Evolutionary conservation across 2,113 vertebrate genomes (phyloP).

Genomic region (Struthidea cinerea): DNA sequence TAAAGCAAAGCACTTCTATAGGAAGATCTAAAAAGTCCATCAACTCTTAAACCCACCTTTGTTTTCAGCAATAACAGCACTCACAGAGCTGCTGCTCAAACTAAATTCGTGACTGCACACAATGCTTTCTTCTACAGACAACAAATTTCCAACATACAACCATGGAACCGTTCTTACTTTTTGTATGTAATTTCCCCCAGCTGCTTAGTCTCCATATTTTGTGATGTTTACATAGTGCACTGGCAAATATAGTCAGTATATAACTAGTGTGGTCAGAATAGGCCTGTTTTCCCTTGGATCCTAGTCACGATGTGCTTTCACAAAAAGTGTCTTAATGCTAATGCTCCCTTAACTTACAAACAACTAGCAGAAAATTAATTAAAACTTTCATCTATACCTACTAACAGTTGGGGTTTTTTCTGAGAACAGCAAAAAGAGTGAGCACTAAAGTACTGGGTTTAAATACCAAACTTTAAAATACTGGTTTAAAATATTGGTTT

Average conservation of each 20-base stretch:
- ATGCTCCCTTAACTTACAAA: not conserved
- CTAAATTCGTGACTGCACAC: not conserved
- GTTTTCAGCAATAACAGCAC: fast-evolving
- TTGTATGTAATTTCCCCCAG: fast-evolving
- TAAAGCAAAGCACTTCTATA: not conserved
- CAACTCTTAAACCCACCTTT: not conserved
- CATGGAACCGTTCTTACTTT: not conserved
- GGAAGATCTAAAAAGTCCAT: not conserved
- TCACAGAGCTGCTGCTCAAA: not conserved
- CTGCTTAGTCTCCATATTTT: not conserved
- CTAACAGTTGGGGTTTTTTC: fast-evolving
- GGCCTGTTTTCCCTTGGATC: not conserved
- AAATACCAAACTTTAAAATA: not conserved
- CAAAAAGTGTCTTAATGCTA: fast-evolving
- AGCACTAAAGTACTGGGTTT: fast-evolving
- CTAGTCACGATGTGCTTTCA: fast-evolving
- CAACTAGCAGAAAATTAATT: not conserved
- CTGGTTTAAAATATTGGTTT: too few species aligned
- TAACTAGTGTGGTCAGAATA: fast-evolving
- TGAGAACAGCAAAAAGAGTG: not conserved
- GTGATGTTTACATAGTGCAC: not conserved
- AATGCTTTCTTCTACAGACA: not conserved
- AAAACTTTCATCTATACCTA: not conserved
- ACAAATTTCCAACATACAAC: not conserved
- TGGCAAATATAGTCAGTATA: fast-evolving